These are phyloP conservation scores for Leptinotarsa rubiginosa DNA, from an alignment of 2,888 invertebrate species.

Conservation along the genomic window DNA sequence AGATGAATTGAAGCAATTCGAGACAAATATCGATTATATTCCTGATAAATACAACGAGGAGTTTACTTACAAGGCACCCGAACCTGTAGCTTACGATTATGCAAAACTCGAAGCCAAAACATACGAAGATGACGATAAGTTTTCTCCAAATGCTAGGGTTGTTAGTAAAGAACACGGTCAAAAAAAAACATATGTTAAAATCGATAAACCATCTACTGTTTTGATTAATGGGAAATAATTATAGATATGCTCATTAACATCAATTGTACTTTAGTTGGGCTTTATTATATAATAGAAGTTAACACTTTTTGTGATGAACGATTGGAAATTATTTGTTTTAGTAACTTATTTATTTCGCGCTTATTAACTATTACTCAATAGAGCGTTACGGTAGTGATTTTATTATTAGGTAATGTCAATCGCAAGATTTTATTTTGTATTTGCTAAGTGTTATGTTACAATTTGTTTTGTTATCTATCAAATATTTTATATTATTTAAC, in stretches of 20 bases:
- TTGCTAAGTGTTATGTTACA: constrained; percentile 25
- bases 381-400: constrained; percentile 1
- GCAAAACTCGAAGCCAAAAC: constrained; percentile 50
- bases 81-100: constrained; percentile 45
- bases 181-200: constrained; percentile 46
- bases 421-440: constrained; percentile 19
- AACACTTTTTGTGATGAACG: constrained; percentile 22
- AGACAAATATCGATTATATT: constrained; percentile 15
- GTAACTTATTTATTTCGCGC: constrained; percentile 33
- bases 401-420: constrained; percentile 12
- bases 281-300: not conserved
- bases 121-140: constrained; percentile 53
- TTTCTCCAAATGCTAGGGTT: constrained; percentile 58
- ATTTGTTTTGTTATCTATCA: constrained; percentile 14
- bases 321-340: constrained; percentile 29
- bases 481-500: constrained; percentile 6
- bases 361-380: constrained; percentile 5
- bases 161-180: constrained; percentile 50
- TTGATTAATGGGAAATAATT: not conserved
- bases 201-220: constrained; percentile 35
- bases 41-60: constrained; percentile 55
- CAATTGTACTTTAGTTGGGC: not conserved
- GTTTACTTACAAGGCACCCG: constrained; percentile 44
- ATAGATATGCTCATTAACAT: not conserved
- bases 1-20: constrained; percentile 10